Base-by-base conservation (phyloP, 2,797 vertebrate species). In the Apogon talboti region DNA sequence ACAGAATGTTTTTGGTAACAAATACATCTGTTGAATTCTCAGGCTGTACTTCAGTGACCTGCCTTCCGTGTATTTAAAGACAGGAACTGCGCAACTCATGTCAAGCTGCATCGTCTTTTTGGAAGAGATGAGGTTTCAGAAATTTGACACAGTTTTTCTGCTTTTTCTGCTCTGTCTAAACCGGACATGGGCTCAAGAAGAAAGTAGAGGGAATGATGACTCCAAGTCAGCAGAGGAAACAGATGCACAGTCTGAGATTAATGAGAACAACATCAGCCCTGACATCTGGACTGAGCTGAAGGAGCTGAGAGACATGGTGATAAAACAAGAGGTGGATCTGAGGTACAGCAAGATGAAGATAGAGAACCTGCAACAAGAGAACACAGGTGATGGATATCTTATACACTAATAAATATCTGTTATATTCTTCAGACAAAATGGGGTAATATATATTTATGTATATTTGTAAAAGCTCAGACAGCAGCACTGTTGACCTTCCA, bases 201-300 rank as follows among this genome's bases (percentile, higher is more conserved):
- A 56, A 9, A 43, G 21, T 3, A 37, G 30, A 54, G 35, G 30
- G 45, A 35, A 35, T 35, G 9, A 35, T 8, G 33, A 35, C 9
- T 1, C 6, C 6, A 10, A 8, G 33, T 35, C 10, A 9, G 9
- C 33, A 35, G 33, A 35, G 6, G 30, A n/a, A 0, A 44, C 4
- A 44, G 38, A 52, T 13, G 19, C 11, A 30, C 10, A 46, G 4
- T 28, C 16, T 45, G 44, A 55, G 15, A 10, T 7, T 13, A 38
- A 33, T 35, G 45, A 38, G 41, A 35, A 7, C 4, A 13, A 10
- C 49, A 16, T 43, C 62, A 59, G 1, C 11, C 2, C 41, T 16
- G 50, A 70, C 9, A 7, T 81, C 16, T 66, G 66, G 72, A 0
- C 28, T 21, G 61, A 74, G 30, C 71, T 78, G 51, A 70, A 49